Conservation (phyloP, 2,888 invertebrate genomes). For the Temnothorax unifasciatus region DNA sequence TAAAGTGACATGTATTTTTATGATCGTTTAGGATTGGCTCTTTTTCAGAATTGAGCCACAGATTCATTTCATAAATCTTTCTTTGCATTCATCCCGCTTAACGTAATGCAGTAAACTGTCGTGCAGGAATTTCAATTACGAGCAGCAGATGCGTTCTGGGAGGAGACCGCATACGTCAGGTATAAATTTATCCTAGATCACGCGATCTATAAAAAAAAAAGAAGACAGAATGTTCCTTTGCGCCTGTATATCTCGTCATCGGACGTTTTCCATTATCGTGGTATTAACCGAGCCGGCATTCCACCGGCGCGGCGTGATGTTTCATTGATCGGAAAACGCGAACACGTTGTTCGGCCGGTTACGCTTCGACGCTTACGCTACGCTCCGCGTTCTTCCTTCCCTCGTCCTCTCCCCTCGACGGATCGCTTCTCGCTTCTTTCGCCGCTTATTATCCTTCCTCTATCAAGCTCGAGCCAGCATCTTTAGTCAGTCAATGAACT, state of each 20-base stretch:
- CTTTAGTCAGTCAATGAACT: slow-evolving; percentile 82
- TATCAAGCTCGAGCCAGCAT: slow-evolving; percentile 67
- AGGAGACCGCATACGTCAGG: slow-evolving; percentile 44
- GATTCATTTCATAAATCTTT: slow-evolving; percentile 8
- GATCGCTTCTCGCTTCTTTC: slow-evolving; percentile 45
- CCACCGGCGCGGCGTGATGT: slow-evolving; percentile 49
- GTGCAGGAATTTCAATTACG: slow-evolving; percentile 42
- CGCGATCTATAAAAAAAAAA: slow-evolving; percentile 40
- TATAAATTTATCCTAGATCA: slow-evolving; percentile 52
- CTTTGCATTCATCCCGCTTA: slow-evolving; percentile 1
- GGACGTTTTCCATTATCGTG: slow-evolving; percentile 19
- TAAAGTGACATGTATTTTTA: not conserved
- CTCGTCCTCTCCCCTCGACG: not conserved
- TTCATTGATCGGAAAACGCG: slow-evolving; percentile 57
- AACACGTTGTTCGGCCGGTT: slow-evolving; percentile 42
- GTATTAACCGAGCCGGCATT: slow-evolving; percentile 42
- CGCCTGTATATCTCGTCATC: slow-evolving; percentile 33
- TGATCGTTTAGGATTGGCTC: not conserved
- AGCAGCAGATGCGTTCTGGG: slow-evolving; percentile 8
- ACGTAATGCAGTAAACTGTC: not conserved
- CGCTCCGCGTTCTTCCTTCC: slow-evolving; percentile 1
- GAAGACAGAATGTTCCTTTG: slow-evolving; percentile 49
- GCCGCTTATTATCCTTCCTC: slow-evolving; percentile 61
- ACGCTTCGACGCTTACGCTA: slow-evolving; percentile 44
- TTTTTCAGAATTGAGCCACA: not conserved